These are phyloP conservation scores for Mamestra configurata DNA, from an alignment of 1,140 invertebrate genomes.

Conservation along the genomic window DNA sequence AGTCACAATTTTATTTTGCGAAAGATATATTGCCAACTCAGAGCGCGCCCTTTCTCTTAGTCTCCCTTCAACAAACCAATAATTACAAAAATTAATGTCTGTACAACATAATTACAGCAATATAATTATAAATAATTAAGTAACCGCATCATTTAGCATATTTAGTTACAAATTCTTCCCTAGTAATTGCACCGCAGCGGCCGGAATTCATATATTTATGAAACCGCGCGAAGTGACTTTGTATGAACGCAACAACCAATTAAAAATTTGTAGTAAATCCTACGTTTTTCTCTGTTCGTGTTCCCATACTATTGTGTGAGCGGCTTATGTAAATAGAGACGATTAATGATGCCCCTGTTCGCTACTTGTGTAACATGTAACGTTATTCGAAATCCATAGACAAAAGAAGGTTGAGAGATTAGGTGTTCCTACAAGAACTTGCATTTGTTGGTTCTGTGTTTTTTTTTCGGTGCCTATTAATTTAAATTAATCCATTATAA, in stretches of 20 bases:
- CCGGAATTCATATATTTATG: constrained; percentile 31
- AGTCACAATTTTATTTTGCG: too few relatives aligned
- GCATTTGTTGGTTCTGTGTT: too few relatives aligned
- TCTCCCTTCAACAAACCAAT: constrained; percentile 19
- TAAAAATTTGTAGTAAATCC: constrained; percentile 49
- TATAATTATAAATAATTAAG: constrained; percentile 45
- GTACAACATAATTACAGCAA: constrained; percentile 13
- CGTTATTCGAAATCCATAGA: constrained; percentile 4
- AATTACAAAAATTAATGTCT: constrained; percentile 13
- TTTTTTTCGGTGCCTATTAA: too few relatives aligned
- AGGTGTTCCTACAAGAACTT: not conserved
- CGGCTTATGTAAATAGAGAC: constrained; percentile 47
- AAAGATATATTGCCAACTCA: not conserved
- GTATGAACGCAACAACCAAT: constrained; percentile 28
- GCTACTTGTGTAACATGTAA: constrained; percentile 35
- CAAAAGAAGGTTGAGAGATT: not conserved
- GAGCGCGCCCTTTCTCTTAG: not conserved
- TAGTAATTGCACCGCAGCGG: not conserved
- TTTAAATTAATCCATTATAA: too few relatives aligned
- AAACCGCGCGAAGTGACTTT: constrained; percentile 44
- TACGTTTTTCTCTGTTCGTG: constrained; percentile 45
- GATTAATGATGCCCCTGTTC: constrained; percentile 42
- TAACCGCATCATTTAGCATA: constrained; percentile 41
- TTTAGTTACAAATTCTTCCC: constrained; percentile 43
- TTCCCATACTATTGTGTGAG: constrained; percentile 49